These are phyloP conservation scores for Heteromurus nitidus DNA, from an alignment of 2,888 invertebrate species.

Conservation along the genomic window DNA sequence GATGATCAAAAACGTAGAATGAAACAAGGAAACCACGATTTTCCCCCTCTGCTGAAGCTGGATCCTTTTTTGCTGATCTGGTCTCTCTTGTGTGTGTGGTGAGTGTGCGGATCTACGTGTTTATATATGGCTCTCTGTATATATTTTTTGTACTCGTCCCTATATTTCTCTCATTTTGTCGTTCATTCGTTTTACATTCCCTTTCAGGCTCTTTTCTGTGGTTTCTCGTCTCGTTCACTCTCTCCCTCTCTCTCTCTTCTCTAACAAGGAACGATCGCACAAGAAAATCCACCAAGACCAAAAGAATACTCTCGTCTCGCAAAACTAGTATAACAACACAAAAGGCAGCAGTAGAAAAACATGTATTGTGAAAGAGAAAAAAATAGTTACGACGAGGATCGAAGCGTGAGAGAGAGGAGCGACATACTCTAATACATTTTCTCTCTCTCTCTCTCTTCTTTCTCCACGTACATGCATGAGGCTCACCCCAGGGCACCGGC, in stretches of 20 bases:
- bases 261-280: conserved; percentile 39
- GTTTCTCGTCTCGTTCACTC: conserved; percentile 33
- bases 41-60: conserved; percentile 29
- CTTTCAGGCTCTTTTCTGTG: conserved; percentile 57
- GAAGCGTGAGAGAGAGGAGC: not conserved
- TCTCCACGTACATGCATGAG: conserved; percentile 41
- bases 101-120: not conserved
- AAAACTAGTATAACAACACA: not conserved
- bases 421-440: not conserved
- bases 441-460: not conserved
- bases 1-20: conserved; percentile 28
- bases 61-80: conserved; percentile 25
- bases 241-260: conserved; percentile 2
- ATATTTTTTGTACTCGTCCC: not conserved
- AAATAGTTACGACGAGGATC: too few species aligned
- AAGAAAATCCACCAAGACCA: not conserved
- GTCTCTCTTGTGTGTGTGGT: conserved; percentile 21
- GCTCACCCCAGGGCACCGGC: conserved; percentile 61
- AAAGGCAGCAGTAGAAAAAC: conserved; percentile 46
- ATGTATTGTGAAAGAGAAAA: too few species aligned
- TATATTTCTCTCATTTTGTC: conserved; percentile 36
- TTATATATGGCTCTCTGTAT: not conserved
- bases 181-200: conserved; percentile 40
- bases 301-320: not conserved
- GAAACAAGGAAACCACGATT: conserved; percentile 48